Base-by-base conservation (phyloP, 2,797 vertebrate genomes). In the Lerista edwardsae region DNA sequence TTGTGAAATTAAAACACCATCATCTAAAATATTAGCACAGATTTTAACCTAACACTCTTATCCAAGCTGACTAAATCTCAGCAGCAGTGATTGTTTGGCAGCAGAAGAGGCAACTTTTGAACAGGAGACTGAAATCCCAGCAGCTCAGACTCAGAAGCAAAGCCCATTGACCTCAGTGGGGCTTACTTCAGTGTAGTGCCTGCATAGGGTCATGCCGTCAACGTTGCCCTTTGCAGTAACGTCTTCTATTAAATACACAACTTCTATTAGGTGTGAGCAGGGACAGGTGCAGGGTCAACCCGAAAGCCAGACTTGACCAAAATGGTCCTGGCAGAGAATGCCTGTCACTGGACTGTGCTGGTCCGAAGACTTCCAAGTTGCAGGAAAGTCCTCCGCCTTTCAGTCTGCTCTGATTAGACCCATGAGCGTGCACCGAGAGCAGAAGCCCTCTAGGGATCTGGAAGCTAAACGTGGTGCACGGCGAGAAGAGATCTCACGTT, bases 211-310 rank as follows among this genome's bases (percentile, higher is more conserved):
- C 41, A 36, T 62, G 36, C 17, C 34, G 9, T 78, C 75, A 47
- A 29, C 19, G 31, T 51, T 62, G 39, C 25, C 91, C 92, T 95
- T 92, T 84, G 65, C 0, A 61, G 77, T 83, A 19, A 55, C 10
- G 87, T 89, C 93, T 94, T 79, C 93, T 80, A 89, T 51, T 74
- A 82, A 84, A 27, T 27, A 15, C 27, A 55, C 27, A 36, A 51
- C 3, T n/a, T n/a, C n/a, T n/a, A n/a, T n/a, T n/a, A n/a, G n/a
- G n/a, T 57, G 44, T 2, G 21, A 59, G 25, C n/a, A 81, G 51
- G 31, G n/a, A 55, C 34, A 64, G 14, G 34, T 81, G 65, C 41
- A 80, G 2, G 17, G 11, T 9, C 69, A 27, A 15, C 36, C 51
- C 29, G 25, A 61, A 44, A 75, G 27, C 59, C 23, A 34, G 14